Evolutionary conservation across 2,797 vertebrate species (phyloP).

Genomic region (Takifugu ocellatus): DNA sequence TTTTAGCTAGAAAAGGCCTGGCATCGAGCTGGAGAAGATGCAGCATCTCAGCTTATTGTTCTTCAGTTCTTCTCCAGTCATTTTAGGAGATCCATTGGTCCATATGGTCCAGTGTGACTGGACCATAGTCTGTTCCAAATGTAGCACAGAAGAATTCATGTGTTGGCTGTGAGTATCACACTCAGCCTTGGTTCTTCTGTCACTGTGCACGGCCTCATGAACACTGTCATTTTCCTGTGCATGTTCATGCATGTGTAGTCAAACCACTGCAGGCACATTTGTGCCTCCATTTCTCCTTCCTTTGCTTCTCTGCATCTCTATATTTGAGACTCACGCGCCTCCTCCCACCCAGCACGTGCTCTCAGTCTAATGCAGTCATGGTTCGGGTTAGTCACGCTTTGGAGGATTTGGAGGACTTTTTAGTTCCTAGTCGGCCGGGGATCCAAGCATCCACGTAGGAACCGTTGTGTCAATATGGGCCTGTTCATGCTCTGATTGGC

Average conservation of each 20-base stretch:
- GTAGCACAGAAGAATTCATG: conserved; percentile 3
- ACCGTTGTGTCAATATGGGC: too few species aligned
- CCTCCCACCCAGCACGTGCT: conserved; percentile 56
- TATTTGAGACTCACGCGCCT: conserved; percentile 62
- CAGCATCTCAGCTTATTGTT: too few species aligned
- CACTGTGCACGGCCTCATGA: background rate
- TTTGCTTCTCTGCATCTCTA: conserved; percentile 43
- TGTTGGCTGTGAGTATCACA: conserved; percentile 19
- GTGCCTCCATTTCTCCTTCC: conserved; percentile 2
- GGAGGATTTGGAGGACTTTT: too few species aligned
- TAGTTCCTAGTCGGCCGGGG: too few species aligned
- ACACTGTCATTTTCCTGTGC: conserved; percentile 23
- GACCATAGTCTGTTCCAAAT: conserved; percentile 24
- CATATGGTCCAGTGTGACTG: background rate
- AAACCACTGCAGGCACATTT: conserved; percentile 36
- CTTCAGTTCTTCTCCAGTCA: too few species aligned
- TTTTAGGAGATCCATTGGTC: background rate
- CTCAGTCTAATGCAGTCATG: conserved; percentile 31
- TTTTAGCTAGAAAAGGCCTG: too few species aligned
- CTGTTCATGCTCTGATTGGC: too few species aligned
- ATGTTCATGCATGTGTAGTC: conserved; percentile 43
- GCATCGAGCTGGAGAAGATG: too few species aligned
- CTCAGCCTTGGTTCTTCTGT: background rate
- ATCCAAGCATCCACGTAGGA: too few species aligned
- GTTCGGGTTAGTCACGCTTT: too few species aligned